phyloP scores from a whole-genome alignment of 2,113 vertebrate genomes.

The Brachionichthys hirsutus region DNA sequence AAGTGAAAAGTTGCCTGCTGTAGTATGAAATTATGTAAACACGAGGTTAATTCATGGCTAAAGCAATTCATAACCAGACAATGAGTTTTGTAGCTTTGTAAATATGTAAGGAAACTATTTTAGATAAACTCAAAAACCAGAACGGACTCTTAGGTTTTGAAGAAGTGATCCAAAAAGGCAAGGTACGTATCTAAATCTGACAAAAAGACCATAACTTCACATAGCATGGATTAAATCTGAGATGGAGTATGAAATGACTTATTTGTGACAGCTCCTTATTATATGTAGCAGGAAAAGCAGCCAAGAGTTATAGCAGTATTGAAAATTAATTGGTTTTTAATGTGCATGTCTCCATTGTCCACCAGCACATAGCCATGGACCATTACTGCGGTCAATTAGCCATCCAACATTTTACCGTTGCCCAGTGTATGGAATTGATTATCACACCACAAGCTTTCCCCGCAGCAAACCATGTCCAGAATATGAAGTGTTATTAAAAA shows the following conservation, averaged over 20 bases:
- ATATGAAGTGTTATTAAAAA: slow-evolving; percentile 61
- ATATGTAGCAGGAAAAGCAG: slow-evolving; percentile 61
- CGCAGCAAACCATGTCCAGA: slow-evolving; percentile 55
- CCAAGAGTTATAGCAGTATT: slow-evolving; percentile 74
- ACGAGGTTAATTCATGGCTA: not conserved
- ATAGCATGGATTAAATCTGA: slow-evolving; percentile 50
- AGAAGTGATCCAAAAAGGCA: not conserved
- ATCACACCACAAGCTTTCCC: slow-evolving; percentile 54
- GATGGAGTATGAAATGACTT: slow-evolving; percentile 74
- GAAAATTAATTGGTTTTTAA: slow-evolving; percentile 81
- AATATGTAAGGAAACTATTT: not conserved
- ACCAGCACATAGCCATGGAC: slow-evolving; percentile 67
- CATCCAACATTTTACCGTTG: slow-evolving; percentile 64
- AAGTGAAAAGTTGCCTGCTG: too few species aligned
- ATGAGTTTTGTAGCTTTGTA: slow-evolving; percentile 17
- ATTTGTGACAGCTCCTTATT: slow-evolving; percentile 75
- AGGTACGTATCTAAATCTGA: slow-evolving; percentile 8
- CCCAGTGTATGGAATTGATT: slow-evolving; percentile 74
- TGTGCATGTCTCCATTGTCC: slow-evolving; percentile 69
- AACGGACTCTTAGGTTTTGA: not conserved
- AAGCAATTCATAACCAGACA: slow-evolving; percentile 17
- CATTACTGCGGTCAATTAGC: slow-evolving; percentile 80
- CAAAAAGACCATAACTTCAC: slow-evolving; percentile 23
- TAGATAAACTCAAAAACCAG: slow-evolving; percentile 7
- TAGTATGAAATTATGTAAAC: too few species aligned